Conservation (phyloP, 2,888 invertebrate species). For the Beris morrisii region DNA sequence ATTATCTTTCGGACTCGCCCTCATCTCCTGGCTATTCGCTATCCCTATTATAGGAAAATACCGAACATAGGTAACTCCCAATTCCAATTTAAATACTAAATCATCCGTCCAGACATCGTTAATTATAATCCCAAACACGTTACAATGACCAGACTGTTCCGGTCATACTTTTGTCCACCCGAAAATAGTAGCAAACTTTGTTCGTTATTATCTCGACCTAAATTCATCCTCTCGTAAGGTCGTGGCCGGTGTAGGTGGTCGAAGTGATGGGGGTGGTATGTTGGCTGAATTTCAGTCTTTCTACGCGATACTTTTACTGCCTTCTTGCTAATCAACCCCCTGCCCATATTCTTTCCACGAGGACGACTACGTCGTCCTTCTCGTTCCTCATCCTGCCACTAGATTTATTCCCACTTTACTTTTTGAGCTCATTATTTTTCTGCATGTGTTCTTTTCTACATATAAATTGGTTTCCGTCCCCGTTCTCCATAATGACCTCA, state of each 20-base stretch:
- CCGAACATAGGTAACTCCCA: no score
- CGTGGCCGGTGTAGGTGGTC: background rate
- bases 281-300: background rate
- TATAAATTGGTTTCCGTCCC: constrained; percentile 34
- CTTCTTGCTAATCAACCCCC: background rate
- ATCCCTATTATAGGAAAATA: no score
- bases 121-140: constrained; percentile 46
- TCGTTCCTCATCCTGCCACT: constrained; percentile 8
- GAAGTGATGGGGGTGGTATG: constrained; percentile 3
- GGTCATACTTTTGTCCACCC: constrained; percentile 20
- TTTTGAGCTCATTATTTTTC: constrained; percentile 40
- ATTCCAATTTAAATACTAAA: constrained; percentile 45
- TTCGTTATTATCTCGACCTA: constrained; percentile 36
- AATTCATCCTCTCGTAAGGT: constrained; percentile 11
- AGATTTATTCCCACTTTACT: constrained; percentile 37
- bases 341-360: background rate
- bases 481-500: constrained; percentile 26
- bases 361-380: constrained; percentile 4
- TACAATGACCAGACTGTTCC: constrained; percentile 35
- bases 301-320: background rate
- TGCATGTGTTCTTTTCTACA: constrained; percentile 36
- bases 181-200: constrained; percentile 29
- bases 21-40: no score
- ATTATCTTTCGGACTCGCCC: no score
- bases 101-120: constrained; percentile 44